Base-by-base conservation (phyloP, 2,797 vertebrate species). In the Enteromius argenteus region DNA sequence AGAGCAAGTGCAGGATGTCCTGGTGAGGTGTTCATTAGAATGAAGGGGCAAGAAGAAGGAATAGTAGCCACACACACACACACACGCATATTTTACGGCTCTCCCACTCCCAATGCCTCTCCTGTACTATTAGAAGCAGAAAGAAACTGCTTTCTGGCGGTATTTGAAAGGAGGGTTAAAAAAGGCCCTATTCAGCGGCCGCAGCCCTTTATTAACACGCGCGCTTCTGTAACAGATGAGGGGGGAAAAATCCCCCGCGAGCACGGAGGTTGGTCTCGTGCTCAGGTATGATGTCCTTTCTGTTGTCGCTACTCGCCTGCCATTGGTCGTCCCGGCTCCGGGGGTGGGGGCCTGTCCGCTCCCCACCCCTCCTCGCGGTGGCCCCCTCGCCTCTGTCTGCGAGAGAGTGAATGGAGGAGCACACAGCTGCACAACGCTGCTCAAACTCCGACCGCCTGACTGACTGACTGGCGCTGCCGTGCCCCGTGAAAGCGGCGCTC, bases 111-210 rank as follows among this genome's bases (percentile, higher is more conserved):
- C 71, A 72, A 10, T 73, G 73, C 49, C 66, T 51, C 79, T 69
- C 78, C 30, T 73, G 82, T 80, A 91, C 91, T 91, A 91, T 92
- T 92, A 68, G 69, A 75, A 49, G 91, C 90, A 94, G 93, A 95
- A 94, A 93, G 92, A 94, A 93, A 95, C 89, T 94, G 94, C 93
- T 92, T 93, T 94, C 92, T 92, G 90, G 92, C 91, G 90, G 88
- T 94, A 94, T 95, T 93, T 95, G 93, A 94, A 94, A 94, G 90
- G 92, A 90, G 91, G 49, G 72, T 72, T 75, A 69, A 84, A 89
- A 91, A 89, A 94, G 91, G 86, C 90, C 88, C 92, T 92, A 93
- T 93, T 94, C 93, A 94, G 89, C 90, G 84, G 62, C 87, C 66
- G 86, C 86, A 82, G 67, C 89, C 93, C 94, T 94, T 93, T 94